Evolutionary conservation across 2,797 vertebrate species (phyloP).

Genomic region (Orestias chungarensis): DNA sequence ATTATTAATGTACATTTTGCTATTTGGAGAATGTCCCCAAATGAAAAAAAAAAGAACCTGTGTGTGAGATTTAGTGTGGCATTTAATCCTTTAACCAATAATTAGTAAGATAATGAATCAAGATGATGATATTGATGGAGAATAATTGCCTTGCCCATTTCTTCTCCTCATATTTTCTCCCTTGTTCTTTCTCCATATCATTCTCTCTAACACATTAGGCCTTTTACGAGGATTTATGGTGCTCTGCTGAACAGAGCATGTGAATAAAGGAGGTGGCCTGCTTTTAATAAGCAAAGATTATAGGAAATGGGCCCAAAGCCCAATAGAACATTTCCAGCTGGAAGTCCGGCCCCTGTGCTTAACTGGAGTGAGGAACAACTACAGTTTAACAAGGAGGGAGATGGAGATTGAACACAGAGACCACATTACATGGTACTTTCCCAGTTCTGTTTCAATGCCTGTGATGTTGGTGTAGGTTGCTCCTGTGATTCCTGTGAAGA

Average conservation of each 20-base stretch:
- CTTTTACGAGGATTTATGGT: constrained; percentile 70
- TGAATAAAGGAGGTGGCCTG: constrained; percentile 73
- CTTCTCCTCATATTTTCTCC: constrained; percentile 36
- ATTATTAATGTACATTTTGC: constrained; percentile 22
- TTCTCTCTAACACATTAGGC: constrained; percentile 48
- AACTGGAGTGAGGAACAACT: constrained; percentile 55
- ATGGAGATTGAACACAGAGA: constrained; percentile 72
- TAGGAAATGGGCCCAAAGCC: constrained; percentile 78
- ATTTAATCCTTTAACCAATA: constrained; percentile 33
- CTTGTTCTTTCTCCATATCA: constrained; percentile 26
- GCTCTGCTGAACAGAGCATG: constrained; percentile 65
- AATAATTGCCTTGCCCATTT: constrained; percentile 53
- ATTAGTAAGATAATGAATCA: constrained; percentile 59
- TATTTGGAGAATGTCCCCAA: constrained; percentile 27
- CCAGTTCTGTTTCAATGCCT: constrained; percentile 67
- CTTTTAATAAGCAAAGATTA: constrained; percentile 80
- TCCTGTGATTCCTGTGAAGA: constrained; percentile 40
- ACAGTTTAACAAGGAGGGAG: constrained; percentile 63
- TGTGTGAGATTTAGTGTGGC: constrained; percentile 22
- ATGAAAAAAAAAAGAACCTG: constrained; percentile 8
- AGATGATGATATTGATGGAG: constrained; percentile 57
- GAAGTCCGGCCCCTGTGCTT: constrained; percentile 66
- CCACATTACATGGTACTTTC: constrained; percentile 65
- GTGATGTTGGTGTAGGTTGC: constrained; percentile 35
- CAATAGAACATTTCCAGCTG: constrained; percentile 82